Evolutionary conservation across 2,888 invertebrate genomes (phyloP).

Genomic region (Chironomus tentans): DNA sequence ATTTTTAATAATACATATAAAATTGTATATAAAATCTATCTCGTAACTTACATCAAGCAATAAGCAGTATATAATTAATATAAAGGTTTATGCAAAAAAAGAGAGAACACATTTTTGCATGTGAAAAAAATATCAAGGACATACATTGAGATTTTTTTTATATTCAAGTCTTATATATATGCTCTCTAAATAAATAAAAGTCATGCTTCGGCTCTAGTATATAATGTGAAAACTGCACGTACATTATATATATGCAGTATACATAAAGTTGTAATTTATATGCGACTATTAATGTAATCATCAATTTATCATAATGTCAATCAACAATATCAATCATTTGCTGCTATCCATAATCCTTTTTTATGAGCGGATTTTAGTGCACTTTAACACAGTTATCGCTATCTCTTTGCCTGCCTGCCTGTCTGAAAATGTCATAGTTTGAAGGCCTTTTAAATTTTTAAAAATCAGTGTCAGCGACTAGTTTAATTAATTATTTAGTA

Average conservation of each 20-base stretch:
- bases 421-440: too few relatives aligned
- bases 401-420: background rate
- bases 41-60: too few relatives aligned
- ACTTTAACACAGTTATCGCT: background rate
- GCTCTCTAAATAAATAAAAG: background rate
- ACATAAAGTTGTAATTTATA: background rate
- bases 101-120: background rate
- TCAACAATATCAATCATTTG: conserved; percentile 10
- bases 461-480: too few relatives aligned
- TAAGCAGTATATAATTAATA: background rate
- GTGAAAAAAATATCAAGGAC: conserved; percentile 3
- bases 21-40: too few relatives aligned
- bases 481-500: too few relatives aligned
- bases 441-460: too few relatives aligned
- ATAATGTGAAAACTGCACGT: background rate
- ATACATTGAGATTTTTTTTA: background rate
- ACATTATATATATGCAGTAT: too few relatives aligned
- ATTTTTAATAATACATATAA: too few relatives aligned
- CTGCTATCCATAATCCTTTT: background rate
- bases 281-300: background rate
- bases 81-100: background rate
- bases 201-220: background rate
- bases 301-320: conserved; percentile 10
- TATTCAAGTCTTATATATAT: background rate
- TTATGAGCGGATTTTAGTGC: background rate